These are phyloP conservation scores for Rhincodon typus DNA, from an alignment of 2,797 vertebrate genomes.

Conservation along the genomic window DNA sequence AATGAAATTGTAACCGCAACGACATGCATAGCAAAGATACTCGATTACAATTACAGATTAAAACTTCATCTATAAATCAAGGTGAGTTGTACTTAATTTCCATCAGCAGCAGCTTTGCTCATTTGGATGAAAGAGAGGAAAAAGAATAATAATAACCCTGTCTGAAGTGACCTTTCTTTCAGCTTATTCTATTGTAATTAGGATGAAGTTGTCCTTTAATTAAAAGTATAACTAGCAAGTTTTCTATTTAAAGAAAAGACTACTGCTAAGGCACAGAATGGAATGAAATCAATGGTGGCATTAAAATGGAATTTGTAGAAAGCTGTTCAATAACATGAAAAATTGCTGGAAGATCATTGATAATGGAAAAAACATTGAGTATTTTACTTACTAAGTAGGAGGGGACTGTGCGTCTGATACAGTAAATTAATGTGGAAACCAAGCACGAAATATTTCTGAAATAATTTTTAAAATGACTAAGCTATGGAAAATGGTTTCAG, in stretches of 20 bases:
- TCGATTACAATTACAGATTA: background rate
- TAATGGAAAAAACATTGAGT: constrained; percentile 1
- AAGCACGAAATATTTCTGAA: background rate
- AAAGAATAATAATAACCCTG: constrained; percentile 3
- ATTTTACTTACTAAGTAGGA: constrained; percentile 13
- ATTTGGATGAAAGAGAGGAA: background rate
- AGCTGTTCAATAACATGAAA: background rate
- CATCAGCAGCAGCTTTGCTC: background rate
- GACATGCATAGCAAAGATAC: background rate
- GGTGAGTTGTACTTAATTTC: background rate
- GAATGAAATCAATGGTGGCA: constrained; percentile 27
- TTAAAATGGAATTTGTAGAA: background rate
- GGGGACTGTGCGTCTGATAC: background rate
- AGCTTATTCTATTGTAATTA: background rate
- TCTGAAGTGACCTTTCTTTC: constrained; percentile 12
- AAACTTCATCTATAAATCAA: background rate
- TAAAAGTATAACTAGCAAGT: no score
- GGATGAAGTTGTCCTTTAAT: constrained; percentile 32
- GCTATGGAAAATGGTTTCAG: background rate
- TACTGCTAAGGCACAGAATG: background rate
- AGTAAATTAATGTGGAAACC: background rate
- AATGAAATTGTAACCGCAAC: background rate
- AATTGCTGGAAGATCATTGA: constrained; percentile 8
- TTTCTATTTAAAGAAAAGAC: constrained; percentile 34
- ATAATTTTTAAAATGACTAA: background rate